Conservation (phyloP, 1,140 invertebrate genomes). For the Drosophila orena region DNA sequence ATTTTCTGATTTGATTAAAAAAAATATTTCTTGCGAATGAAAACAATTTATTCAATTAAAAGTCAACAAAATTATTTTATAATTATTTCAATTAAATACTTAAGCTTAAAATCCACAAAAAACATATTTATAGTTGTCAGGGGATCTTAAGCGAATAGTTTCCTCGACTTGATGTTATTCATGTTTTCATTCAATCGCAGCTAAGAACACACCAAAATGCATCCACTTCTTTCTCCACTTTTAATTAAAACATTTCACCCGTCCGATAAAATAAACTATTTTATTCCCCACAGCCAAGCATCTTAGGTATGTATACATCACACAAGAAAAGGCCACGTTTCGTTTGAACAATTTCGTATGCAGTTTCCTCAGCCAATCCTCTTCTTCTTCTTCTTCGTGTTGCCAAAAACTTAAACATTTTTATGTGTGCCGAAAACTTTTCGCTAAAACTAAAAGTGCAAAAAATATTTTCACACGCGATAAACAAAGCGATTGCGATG, state of each 20-base stretch:
- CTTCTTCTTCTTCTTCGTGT: slow-evolving; percentile 19
- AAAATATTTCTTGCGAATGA: slow-evolving; percentile 7
- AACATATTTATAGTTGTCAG: not conserved
- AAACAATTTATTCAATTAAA: not conserved
- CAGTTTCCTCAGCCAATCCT: slow-evolving; percentile 13
- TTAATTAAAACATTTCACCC: slow-evolving; percentile 22
- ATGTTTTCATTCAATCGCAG: not conserved
- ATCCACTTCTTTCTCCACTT: slow-evolving; percentile 12
- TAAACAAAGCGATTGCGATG: slow-evolving; percentile 59
- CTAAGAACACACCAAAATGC: not conserved
- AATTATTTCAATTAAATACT: no score
- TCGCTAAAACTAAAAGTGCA: slow-evolving; percentile 65
- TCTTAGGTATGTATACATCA: not conserved
- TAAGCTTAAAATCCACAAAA: not conserved
- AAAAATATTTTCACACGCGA: slow-evolving; percentile 72
- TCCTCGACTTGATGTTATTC: not conserved
- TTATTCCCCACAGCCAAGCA: slow-evolving; percentile 5
- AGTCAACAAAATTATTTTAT: not conserved
- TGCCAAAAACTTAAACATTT: slow-evolving; percentile 65
- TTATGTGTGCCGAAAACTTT: slow-evolving; percentile 70
- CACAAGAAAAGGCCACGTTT: slow-evolving; percentile 3
- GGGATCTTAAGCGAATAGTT: not conserved
- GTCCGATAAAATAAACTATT: not conserved
- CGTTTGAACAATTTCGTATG: slow-evolving; percentile 42
- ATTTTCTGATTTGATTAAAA: not conserved